These are phyloP conservation scores for Mayetiola destructor DNA, from an alignment of 2,888 invertebrate genomes.

Conservation along the genomic window DNA sequence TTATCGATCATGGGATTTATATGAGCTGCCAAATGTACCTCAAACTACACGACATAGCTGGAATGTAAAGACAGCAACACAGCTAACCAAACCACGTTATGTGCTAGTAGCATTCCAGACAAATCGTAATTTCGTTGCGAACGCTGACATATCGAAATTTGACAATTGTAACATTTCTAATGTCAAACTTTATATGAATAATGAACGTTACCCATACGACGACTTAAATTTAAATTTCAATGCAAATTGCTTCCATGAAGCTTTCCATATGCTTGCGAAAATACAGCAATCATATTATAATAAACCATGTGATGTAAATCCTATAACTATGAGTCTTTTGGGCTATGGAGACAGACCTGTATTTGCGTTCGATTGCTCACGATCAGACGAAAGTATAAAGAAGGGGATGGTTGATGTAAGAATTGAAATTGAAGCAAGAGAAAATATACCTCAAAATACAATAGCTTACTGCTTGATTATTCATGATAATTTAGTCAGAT, in stretches of 20 bases:
- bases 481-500: background rate
- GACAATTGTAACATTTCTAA: background rate
- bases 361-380: background rate
- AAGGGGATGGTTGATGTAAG: background rate
- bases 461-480: background rate
- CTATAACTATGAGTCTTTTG: background rate
- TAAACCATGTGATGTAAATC: background rate
- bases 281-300: background rate
- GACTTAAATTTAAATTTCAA: background rate
- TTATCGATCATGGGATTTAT: background rate
- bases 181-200: background rate
- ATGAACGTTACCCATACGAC: background rate
- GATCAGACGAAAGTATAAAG: background rate
- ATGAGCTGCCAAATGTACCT: background rate
- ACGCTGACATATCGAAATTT: background rate
- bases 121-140: background rate
- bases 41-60: background rate
- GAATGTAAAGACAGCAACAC: background rate
- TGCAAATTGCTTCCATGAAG: background rate
- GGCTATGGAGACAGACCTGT: background rate
- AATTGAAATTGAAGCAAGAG: background rate
- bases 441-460: background rate
- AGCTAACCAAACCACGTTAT: background rate
- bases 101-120: background rate
- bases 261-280: background rate